A percentile compares a stretch with the other conserved stretches of the same genome.
These are phyloP conservation scores for Philaethria dido DNA, from an alignment of 2,888 invertebrate genomes.

Conservation along the genomic window DNA sequence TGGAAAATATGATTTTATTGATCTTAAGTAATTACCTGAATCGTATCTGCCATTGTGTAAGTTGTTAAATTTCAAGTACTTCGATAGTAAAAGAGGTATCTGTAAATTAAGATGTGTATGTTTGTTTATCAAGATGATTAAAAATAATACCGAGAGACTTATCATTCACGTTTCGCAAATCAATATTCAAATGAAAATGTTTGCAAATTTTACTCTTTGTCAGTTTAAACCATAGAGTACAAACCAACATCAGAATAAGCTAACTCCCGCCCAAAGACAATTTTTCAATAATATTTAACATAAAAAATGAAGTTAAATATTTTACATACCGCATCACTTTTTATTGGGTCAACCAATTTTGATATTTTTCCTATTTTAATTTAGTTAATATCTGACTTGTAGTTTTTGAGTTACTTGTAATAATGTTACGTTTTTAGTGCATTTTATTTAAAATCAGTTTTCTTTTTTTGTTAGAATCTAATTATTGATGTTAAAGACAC, in stretches of 20 bases:
- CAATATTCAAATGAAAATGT: conserved; percentile 27
- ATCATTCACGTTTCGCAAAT: conserved; percentile 1
- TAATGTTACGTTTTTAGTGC: too few species aligned
- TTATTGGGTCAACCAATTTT: too few species aligned
- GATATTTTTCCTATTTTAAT: too few species aligned
- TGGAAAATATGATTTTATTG: not conserved
- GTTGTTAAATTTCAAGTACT: not conserved
- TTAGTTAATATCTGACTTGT: too few species aligned
- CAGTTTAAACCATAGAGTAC: conserved; percentile 24
- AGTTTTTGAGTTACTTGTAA: too few species aligned
- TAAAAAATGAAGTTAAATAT: not conserved
- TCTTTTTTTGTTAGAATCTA: too few species aligned
- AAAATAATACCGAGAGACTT: not conserved
- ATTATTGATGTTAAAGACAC: too few species aligned
- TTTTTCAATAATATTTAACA: not conserved
- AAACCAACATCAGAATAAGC: not conserved
- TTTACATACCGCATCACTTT: too few species aligned
- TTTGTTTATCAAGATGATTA: not conserved
- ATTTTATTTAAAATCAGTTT: too few species aligned
- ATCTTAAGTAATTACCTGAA: not conserved
- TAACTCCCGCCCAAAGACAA: not conserved
- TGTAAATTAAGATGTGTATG: not conserved
- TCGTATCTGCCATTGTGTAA: conserved; percentile 13
- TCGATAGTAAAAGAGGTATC: not conserved
- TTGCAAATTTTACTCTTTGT: conserved; percentile 16